Evolutionary conservation across 2,888 invertebrate species (phyloP).

Genomic region (Crematogaster levior): DNA sequence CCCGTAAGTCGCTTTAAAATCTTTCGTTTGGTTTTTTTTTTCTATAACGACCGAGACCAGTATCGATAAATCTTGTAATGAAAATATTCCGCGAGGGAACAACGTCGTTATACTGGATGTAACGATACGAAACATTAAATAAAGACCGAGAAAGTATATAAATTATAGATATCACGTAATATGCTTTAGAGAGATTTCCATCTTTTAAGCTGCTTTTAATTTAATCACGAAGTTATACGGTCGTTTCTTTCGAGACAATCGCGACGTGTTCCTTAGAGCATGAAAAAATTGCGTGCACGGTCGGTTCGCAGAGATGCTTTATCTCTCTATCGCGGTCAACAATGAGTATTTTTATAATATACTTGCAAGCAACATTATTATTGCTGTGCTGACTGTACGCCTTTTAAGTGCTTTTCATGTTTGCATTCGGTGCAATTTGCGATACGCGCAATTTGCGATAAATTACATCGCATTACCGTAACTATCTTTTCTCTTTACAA

Average conservation of each 20-base stretch:
- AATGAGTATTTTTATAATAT: slow-evolving; percentile 28
- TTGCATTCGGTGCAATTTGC: slow-evolving; percentile 43
- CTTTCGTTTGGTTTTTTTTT: not conserved
- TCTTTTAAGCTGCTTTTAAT: slow-evolving; percentile 32
- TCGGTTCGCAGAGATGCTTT: slow-evolving; percentile 7
- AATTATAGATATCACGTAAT: not conserved
- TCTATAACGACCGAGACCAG: not conserved
- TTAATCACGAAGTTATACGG: slow-evolving; percentile 32
- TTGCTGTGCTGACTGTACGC: not conserved
- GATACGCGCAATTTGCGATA: slow-evolving; percentile 64
- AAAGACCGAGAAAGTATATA: not conserved
- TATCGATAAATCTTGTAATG: not conserved
- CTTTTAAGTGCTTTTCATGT: slow-evolving; percentile 47
- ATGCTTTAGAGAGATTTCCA: slow-evolving; percentile 3
- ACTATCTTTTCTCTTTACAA: slow-evolving; percentile 33
- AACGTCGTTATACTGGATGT: not conserved
- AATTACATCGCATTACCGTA: slow-evolving; percentile 33
- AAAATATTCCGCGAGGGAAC: not conserved
- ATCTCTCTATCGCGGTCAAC: slow-evolving; percentile 24
- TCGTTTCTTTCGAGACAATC: slow-evolving; percentile 36
- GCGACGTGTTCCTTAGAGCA: slow-evolving; percentile 26
- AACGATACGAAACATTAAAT: not conserved
- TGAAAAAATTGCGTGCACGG: slow-evolving; percentile 34
- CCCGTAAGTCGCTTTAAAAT: not conserved
- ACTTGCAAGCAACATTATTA: slow-evolving; percentile 1